Percentiles rank a stretch among this genome's conserved stretches.
Evolutionary conservation across 2,113 vertebrate genomes (phyloP).

Genomic region (Electrona antarctica): DNA sequence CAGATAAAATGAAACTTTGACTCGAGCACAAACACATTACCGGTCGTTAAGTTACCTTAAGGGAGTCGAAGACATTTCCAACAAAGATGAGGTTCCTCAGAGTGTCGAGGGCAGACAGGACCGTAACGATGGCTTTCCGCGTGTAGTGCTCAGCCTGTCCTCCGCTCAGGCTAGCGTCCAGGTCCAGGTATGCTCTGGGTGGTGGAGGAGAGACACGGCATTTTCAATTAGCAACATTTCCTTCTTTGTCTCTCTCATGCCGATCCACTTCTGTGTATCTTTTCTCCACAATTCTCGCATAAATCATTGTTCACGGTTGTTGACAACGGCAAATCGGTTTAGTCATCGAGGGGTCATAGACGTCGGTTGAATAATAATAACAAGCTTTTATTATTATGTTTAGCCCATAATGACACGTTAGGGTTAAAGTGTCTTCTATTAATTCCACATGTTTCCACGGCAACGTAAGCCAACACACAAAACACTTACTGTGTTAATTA

Average conservation of each 20-base stretch:
- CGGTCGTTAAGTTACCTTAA: constrained; percentile 82
- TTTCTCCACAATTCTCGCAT: background rate
- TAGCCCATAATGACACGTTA: too few species aligned
- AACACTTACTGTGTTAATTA: too few species aligned
- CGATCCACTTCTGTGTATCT: background rate
- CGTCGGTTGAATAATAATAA: too few species aligned
- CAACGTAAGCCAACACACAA: too few species aligned
- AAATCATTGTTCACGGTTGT: background rate
- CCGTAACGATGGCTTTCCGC: constrained; percentile 72
- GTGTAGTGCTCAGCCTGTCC: constrained; percentile 81
- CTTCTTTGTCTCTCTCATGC: background rate
- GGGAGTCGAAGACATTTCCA: constrained; percentile 84
- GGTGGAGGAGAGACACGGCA: too few species aligned
- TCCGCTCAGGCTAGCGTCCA: constrained; percentile 81
- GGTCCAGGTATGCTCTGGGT: constrained; percentile 82
- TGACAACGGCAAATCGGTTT: too few species aligned
- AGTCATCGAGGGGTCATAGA: too few species aligned
- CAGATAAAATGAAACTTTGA: too few species aligned
- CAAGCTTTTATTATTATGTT: too few species aligned
- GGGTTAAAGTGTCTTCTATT: too few species aligned
- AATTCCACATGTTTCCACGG: too few species aligned
- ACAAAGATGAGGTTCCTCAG: constrained; percentile 87
- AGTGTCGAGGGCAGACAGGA: constrained; percentile 67
- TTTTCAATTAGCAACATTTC: background rate
- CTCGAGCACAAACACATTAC: background rate